Evolutionary conservation across 2,113 vertebrate species (phyloP).

Genomic region (Pluvianellus socialis): DNA sequence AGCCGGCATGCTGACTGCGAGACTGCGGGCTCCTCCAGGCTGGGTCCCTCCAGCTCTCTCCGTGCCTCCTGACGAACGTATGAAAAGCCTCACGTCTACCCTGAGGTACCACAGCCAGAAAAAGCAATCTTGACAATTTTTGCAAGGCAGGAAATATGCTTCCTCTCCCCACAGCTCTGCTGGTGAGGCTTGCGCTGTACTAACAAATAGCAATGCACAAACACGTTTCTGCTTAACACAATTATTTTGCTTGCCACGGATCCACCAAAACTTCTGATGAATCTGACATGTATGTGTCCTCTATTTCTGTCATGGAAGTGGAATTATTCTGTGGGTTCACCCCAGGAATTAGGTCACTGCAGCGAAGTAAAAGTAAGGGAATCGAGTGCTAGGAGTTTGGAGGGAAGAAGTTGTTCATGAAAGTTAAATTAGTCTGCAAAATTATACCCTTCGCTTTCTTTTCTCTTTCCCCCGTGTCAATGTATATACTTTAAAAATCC

Average conservation of each 20-base stretch:
- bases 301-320: background rate
- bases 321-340: background rate
- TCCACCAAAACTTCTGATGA: background rate
- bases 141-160: background rate
- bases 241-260: background rate
- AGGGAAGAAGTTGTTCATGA: background rate
- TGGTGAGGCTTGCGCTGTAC: background rate
- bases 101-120: background rate
- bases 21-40: fast-evolving
- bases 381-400: fast-evolving
- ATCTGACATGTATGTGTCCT: background rate
- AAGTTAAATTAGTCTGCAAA: background rate
- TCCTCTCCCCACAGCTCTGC: background rate
- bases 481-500: background rate
- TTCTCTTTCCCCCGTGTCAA: background rate
- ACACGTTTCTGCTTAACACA: background rate
- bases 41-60: background rate
- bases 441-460: background rate
- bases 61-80: background rate
- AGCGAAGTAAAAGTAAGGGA: background rate
- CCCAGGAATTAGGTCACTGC: background rate
- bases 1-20: fast-evolving
- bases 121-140: background rate
- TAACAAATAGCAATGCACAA: background rate
- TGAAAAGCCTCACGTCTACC: background rate